Evolutionary conservation across 2,113 vertebrate genomes (phyloP).

Genomic region (Taxidea taxus): DNA sequence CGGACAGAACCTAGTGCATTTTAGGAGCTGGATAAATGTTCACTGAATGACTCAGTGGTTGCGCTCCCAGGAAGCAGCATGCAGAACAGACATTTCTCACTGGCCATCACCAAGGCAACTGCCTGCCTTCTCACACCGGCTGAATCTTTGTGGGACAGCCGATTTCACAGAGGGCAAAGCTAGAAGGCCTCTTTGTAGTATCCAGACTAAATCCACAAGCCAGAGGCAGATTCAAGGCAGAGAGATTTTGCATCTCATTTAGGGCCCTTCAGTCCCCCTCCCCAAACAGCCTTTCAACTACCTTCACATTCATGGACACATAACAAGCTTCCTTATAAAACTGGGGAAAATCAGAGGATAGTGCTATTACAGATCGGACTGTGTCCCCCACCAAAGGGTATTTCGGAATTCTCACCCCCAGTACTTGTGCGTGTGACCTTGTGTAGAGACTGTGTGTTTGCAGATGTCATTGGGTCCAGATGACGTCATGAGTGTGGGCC

Average conservation of each 20-base stretch:
- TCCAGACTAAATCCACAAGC: neutral
- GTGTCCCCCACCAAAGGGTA: neutral
- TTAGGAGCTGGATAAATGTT: neutral
- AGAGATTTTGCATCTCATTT: neutral
- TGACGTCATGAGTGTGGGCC: neutral
- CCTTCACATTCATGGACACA: neutral
- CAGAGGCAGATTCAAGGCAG: neutral
- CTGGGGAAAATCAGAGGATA: neutral
- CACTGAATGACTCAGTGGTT: neutral
- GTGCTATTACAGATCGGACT: neutral
- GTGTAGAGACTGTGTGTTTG: conserved; percentile 6
- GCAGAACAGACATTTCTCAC: neutral
- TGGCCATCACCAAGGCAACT: neutral
- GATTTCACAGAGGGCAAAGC: neutral
- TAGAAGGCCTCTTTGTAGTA: neutral
- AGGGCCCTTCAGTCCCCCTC: no score
- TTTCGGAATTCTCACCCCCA: neutral
- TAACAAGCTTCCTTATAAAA: neutral
- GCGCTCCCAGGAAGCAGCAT: neutral
- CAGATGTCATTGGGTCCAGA: neutral
- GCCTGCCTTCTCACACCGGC: neutral
- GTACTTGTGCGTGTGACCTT: neutral
- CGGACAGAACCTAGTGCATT: neutral
- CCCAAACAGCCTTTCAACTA: neutral
- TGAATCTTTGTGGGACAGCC: neutral